phyloP scores from a whole-genome alignment of 53 echinoderm and acorn worm species.

The Pentamera pediparva region DNA sequence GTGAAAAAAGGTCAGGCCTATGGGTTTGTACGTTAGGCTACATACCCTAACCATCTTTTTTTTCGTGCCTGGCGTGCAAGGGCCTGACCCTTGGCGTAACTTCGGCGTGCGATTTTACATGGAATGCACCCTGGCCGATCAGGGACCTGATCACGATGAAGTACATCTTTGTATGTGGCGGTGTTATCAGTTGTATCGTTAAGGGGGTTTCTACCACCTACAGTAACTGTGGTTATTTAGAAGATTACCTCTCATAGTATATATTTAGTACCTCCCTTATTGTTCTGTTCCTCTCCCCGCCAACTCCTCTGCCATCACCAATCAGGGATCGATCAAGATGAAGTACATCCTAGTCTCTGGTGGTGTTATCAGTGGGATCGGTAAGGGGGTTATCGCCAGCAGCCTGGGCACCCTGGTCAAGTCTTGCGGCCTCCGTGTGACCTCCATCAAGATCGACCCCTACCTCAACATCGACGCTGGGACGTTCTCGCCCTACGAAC shows the following conservation, averaged over 20 bases:
- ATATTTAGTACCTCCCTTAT: neutral
- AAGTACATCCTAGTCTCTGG: conserved; percentile 97
- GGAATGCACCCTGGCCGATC: too few relatives aligned
- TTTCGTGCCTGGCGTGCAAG: too few relatives aligned
- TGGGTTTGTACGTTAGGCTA: too few relatives aligned
- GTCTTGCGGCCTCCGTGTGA: conserved; percentile 84
- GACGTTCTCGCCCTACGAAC: conserved; percentile 98
- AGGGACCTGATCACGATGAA: too few relatives aligned
- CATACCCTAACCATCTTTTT: too few relatives aligned
- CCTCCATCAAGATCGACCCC: conserved; percentile 97
- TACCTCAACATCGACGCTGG: conserved; percentile 99
- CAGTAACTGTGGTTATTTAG: neutral
- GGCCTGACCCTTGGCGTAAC: too few relatives aligned
- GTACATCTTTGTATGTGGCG: too few relatives aligned
- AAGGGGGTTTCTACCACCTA: neutral
- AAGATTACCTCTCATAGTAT: too few relatives aligned
- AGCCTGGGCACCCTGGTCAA: conserved; percentile 89
- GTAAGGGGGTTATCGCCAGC: conserved; percentile 95
- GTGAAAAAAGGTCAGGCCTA: too few relatives aligned
- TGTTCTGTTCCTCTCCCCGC: neutral
- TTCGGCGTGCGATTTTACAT: too few relatives aligned
- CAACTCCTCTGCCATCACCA: neutral
- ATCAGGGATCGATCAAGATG: conserved; percentile 38
- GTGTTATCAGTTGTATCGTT: too few relatives aligned
- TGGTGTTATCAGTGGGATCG: conserved; percentile 97